Base-by-base conservation (phyloP, 2,113 vertebrate species). In the Bettongia penicillata region DNA sequence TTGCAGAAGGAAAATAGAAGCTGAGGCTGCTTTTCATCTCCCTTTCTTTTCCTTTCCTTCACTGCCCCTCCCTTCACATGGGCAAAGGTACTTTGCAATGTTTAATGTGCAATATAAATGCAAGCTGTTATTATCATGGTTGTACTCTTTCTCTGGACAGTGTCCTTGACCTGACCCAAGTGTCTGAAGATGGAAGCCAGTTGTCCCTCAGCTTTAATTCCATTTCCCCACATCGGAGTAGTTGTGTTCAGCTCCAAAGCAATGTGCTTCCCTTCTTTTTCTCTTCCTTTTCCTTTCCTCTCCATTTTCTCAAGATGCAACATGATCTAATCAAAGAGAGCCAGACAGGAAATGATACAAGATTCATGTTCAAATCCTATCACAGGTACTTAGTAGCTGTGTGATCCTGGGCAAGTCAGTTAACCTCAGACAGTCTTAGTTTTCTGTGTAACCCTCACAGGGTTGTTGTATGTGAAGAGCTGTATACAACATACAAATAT, bases 201-300 rank as follows among this genome's bases (percentile, higher is more conserved):
- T n/a, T 23, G 0, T 43, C 2, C 14, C 68, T 84, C 10, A 53
- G 24, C 26, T 94, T 84, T 12, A 9, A 25, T 51, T 57, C 11
- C 53, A 53, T 89, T 49, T 77, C 37, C 37, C 53, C 0, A 0
- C 48, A 12, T 23, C 47, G 24, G 14, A 3, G 5, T 52, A 51
- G 37, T 47, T 53, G 51, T n/a, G 0, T 22, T 0, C 48, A 28
- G 24, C 50, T 43, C 47, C 91, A 43, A 0, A 0, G 8, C 10
- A 12, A 0, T 91, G 95, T 26, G 2, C 93, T 94, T 84, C 68
- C 0, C 12, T 51, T 31, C 93, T 28, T 24, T 52, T 77, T 94
- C 22, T 3, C 68, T 90, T 96, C 26, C 53, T 89, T 37, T 51
- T 94, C 5, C 28, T 96, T 3, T 97, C 51, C 91, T 91, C 22